Conservation (phyloP, 2,113 vertebrate genomes). For the Antechinus flavipes region DNA sequence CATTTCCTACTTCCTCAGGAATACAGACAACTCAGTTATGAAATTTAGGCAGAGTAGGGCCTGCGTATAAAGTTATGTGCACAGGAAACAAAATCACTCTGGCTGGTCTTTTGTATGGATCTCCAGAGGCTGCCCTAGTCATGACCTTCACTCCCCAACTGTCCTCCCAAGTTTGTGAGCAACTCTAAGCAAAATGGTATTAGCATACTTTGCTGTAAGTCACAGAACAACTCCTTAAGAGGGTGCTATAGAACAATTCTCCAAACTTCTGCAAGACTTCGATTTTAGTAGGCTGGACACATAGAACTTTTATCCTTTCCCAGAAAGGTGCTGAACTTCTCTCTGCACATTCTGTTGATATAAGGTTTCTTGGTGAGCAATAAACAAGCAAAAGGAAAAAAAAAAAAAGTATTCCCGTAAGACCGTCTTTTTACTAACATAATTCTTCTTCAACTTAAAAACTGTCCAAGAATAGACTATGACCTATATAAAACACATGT, state of each 20-base stretch:
- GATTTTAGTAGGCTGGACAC: not conserved
- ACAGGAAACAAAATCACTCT: not conserved
- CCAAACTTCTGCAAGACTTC: not conserved
- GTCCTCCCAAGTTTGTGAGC: not conserved
- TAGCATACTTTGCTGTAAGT: not conserved
- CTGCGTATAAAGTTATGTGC: not conserved
- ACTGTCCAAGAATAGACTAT: not conserved
- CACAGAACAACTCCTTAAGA: not conserved
- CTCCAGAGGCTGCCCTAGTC: rapidly evolving
- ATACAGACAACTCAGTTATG: not conserved
- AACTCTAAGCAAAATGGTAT: not conserved
- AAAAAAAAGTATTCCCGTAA: not conserved
- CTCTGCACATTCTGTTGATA: not conserved
- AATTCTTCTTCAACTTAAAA: not conserved
- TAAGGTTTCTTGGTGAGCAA: not conserved
- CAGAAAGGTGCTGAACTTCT: not conserved
- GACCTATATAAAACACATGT: not conserved
- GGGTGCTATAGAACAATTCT: not conserved
- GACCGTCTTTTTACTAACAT: not conserved
- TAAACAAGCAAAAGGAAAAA: not conserved
- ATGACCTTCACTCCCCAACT: not conserved
- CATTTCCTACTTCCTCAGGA: slow-evolving; percentile 6
- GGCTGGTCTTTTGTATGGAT: slow-evolving; percentile 24
- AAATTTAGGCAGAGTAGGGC: slow-evolving; percentile 4
- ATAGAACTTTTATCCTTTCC: no score